Base-by-base conservation (phyloP, 2,113 vertebrate genomes). In the Hipposideros armiger region DNA sequence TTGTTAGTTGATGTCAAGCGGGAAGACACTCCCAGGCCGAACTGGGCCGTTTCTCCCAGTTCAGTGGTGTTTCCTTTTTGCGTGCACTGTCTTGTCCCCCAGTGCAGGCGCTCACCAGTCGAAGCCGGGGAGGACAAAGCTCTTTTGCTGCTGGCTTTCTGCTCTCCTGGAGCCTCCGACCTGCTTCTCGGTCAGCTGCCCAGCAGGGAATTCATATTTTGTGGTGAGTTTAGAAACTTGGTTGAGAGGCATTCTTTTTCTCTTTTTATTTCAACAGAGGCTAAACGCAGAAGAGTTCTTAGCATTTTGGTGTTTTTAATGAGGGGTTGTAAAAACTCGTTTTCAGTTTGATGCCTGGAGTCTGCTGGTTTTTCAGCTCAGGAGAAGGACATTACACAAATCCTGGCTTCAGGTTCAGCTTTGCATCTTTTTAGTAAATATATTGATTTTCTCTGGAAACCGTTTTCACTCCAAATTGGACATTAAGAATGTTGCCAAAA, bases 101-200 rank as follows among this genome's bases (percentile, higher is more conserved):
- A 17, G 66, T 7, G 1, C 69, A 4, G 47, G 45, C 3, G 28
- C 42, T 64, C 60, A 16, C 19, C 9, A 11, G 7, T 5, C 82
- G 5, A 10, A 66, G 30, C 10, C 1, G 1, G 7, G 7, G 3
- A 4, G 40, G 8, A 20, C 11, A 20, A 11, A 2, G 30, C 4
- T 8, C 2, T 2, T 1, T 0, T 3, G 52, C 13, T 4, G 7
- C n/a, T 5, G 5, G 45, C 54, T 30, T 7, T 3, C 1, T 24
- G 14, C 2, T 3, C 7, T 64, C 50, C 36, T 1, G 2, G 32
- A 9, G 20, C 30, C 64, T 26, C 70, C 30, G 2, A 14, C n/a
- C 24, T 13, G 28, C 11, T 15, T 4, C 30, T 22, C 60, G 0
- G 9, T 7, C 32, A 4, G 26, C 4, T 2, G 7, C 14, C 6